Percentiles rank a stretch among this genome's conserved stretches.
phyloP scores from a whole-genome alignment of 23 tunicate genomes.

The Halocynthia roretzi region DNA sequence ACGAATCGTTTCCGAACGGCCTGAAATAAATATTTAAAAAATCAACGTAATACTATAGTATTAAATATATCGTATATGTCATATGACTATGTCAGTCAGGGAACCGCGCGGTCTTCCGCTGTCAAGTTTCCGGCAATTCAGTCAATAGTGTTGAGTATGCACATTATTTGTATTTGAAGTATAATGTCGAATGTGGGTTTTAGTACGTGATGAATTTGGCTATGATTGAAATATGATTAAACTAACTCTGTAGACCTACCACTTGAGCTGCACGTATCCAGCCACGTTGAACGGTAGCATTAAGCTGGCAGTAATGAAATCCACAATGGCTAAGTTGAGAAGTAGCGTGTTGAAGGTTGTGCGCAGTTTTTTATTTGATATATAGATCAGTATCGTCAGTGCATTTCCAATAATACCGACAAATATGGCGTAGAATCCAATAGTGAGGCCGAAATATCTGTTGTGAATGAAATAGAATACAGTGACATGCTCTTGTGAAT shows the following conservation, averaged over 20 bases:
- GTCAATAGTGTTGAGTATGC: too few relatives aligned
- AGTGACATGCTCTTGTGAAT: not conserved
- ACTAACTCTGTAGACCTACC: constrained; percentile 38
- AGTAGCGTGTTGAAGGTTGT: constrained; percentile 77
- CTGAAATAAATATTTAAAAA: not conserved
- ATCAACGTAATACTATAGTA: too few relatives aligned
- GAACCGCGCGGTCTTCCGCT: too few relatives aligned
- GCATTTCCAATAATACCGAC: constrained; percentile 74
- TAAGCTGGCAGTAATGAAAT: constrained; percentile 61
- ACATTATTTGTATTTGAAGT: too few relatives aligned
- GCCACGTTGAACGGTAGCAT: constrained; percentile 95
- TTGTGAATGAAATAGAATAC: not conserved
- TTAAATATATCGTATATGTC: too few relatives aligned
- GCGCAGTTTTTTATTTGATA: constrained; percentile 50
- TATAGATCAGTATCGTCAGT: constrained; percentile 74
- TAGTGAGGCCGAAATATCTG: constrained; percentile 67
- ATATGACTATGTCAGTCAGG: too few relatives aligned
- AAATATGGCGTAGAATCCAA: constrained; percentile 58
- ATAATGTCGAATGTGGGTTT: too few relatives aligned
- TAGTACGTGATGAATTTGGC: too few relatives aligned
- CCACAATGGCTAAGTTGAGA: constrained; percentile 78
- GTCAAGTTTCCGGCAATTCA: too few relatives aligned
- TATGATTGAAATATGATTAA: not conserved
- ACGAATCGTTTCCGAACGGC: constrained; percentile 71
- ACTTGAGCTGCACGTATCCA: constrained; percentile 80